Conservation (phyloP, 2,888 invertebrate genomes). For the Sialis lutaria region DNA sequence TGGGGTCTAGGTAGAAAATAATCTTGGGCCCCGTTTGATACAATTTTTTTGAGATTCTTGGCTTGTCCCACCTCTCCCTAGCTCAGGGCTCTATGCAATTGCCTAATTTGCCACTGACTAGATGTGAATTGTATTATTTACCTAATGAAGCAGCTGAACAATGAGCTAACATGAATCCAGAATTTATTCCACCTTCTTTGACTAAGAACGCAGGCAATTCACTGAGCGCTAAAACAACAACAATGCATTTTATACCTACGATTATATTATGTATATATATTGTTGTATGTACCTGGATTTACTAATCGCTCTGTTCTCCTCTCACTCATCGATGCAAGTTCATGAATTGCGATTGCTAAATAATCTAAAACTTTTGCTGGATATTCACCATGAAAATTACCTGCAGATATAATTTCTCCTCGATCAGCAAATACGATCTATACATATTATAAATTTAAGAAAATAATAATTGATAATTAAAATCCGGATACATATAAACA, state of each 20-base stretch:
- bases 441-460: slow-evolving; percentile 6
- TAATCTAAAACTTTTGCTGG: slow-evolving; percentile 48
- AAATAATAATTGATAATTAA: background rate
- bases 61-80: no score
- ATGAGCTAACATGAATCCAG: slow-evolving; percentile 51
- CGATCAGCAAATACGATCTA: slow-evolving; percentile 33
- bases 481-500: background rate
- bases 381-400: slow-evolving; percentile 54
- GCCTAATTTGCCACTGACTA: no score
- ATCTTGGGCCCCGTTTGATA: no score
- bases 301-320: slow-evolving; percentile 41
- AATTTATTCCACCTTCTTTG: slow-evolving; percentile 46
- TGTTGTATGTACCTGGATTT: slow-evolving; percentile 30
- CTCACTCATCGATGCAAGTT: slow-evolving; percentile 47
- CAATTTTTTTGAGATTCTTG: no score
- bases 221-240: slow-evolving; percentile 24
- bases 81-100: no score
- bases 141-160: slow-evolving; percentile 45
- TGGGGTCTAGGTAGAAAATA: no score
- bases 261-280: background rate
- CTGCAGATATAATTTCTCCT: slow-evolving; percentile 44
- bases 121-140: slow-evolving; percentile 14
- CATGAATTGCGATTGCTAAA: slow-evolving; percentile 44
- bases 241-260: background rate
- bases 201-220: slow-evolving; percentile 47